Percentiles rank a stretch among this genome's conserved stretches.
phyloP scores from a whole-genome alignment of 2,113 vertebrate genomes.

The Illadopsis cleaveri region DNA sequence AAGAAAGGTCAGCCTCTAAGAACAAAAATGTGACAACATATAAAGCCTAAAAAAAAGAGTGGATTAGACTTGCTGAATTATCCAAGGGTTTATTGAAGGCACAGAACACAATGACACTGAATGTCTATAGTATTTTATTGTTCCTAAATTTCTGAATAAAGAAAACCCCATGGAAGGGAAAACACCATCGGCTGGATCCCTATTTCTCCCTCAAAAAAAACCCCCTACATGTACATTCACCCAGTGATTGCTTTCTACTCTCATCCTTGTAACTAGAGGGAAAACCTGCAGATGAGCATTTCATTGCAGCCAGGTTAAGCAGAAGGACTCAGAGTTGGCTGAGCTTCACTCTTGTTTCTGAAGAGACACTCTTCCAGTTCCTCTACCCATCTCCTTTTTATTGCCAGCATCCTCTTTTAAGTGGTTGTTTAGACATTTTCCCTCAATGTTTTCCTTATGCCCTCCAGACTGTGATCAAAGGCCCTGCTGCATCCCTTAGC shows the following conservation, averaged over 20 bases:
- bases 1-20: background rate
- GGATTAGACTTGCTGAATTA: background rate
- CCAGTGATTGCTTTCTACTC: background rate
- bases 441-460: background rate
- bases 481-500: background rate
- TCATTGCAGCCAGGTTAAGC: background rate
- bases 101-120: background rate
- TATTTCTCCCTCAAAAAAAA: background rate
- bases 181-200: background rate
- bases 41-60: background rate
- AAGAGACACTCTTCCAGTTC: background rate
- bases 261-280: background rate
- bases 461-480: conserved; percentile 4
- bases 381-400: background rate
- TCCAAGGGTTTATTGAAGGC: background rate
- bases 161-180: background rate
- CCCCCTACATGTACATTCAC: background rate
- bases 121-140: background rate
- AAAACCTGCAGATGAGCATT: background rate
- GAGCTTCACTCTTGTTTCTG: background rate
- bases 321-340: background rate
- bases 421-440: background rate
- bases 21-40: background rate
- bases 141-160: background rate
- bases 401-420: background rate